Base-by-base conservation (phyloP, 2,888 invertebrate species). In the Drosophila fungiperda region DNA sequence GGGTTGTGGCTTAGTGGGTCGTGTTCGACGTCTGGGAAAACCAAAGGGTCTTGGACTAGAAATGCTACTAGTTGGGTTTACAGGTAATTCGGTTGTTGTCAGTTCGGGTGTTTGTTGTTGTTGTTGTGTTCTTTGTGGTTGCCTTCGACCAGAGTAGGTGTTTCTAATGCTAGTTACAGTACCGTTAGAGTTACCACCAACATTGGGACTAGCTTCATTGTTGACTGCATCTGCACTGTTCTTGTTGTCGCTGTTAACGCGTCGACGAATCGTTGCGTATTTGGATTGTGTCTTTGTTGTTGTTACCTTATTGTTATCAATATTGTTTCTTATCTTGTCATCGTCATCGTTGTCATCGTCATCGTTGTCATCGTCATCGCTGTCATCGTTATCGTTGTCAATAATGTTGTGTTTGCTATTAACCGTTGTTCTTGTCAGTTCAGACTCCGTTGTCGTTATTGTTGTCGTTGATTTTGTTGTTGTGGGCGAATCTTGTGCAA, bases 1-100 rank as follows among this genome's bases (percentile, higher is more conserved):
- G 73, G 62, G 60, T 83, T 75, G 58, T 78, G 63, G 73, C 91
- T 73, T 66, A 23, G 55, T 78, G 65, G 94, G 93, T 86, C 94
- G 93, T 78, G 91, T 93, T 81, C 94, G 93, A 82, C 94, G 92
- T 82, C 94, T 92, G 48, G 93, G 93, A 79, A 93, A 94, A 87
- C 94, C 94, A 87, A 94, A 94, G 29, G 94, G 94, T 91, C 94
- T 92, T 76, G 94, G 94, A 91, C 94, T 94, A 80, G 94, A 93
- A 74, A 94, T 93, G 60, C 54, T 72, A 40, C 59, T 92, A 87
- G 84, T 90, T 73, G 81, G 76, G 75, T 85, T 85, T 72, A 80
- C 72, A 68, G 82, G 79, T 60, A 84, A 63, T 62, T 82, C 77
- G 67, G 76, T 83, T 83, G 66, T 69, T 35, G 61, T 69, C 68